phyloP scores from a whole-genome alignment of 2,888 invertebrate genomes.

The Escarpia spicata region DNA sequence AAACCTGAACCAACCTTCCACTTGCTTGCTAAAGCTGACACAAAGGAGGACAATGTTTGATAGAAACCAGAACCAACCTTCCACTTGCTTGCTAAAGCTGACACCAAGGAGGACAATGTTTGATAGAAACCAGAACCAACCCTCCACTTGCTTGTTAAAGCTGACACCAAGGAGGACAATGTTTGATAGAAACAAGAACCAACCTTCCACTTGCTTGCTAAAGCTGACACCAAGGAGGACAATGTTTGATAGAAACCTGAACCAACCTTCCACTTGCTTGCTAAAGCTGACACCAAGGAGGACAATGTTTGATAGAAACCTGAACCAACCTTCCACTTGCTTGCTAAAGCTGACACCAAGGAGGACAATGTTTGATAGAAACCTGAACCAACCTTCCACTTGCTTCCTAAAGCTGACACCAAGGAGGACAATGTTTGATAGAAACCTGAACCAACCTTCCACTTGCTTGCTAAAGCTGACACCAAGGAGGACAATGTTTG shows the following conservation, averaged over 20 bases:
- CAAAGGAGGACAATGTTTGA: conserved; percentile 85
- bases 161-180: conserved; percentile 86
- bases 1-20: conserved; percentile 22
- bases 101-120: not conserved
- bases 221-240: no score
- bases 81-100: no score
- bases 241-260: not conserved
- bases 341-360: no score
- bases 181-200: conserved; percentile 63
- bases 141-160: conserved; percentile 55
- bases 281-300: conserved; percentile 79
- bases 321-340: no score
- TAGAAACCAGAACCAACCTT: no score
- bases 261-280: conserved; percentile 40
- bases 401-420: conserved; percentile 73
- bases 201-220: no score
- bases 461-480: no score
- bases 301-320: conserved; percentile 74
- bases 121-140: not conserved
- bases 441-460: no score
- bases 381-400: conserved; percentile 25
- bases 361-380: not conserved
- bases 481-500: not conserved
- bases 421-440: conserved; percentile 80
- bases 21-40: conserved; percentile 68